Percentiles rank a stretch among this genome's conserved stretches.
These are phyloP conservation scores for Sciurus carolinensis DNA, from an alignment of 2,797 vertebrate species.

Conservation along the genomic window DNA sequence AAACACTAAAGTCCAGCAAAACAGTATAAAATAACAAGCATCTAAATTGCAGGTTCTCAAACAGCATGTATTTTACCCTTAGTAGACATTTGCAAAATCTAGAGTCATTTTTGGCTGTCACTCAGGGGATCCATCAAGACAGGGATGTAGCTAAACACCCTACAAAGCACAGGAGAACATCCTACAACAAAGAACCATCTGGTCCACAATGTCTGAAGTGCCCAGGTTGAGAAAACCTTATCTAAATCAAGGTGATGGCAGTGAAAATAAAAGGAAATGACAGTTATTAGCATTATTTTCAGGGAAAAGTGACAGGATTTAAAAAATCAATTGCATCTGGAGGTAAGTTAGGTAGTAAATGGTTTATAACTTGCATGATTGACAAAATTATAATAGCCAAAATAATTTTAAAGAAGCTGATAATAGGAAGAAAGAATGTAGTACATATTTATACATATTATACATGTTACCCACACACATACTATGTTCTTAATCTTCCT, in stretches of 20 bases:
- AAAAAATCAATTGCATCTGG: neutral
- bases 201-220: neutral
- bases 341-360: neutral
- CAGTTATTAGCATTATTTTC: neutral
- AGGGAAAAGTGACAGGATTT: neutral
- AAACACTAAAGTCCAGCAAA: neutral
- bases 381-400: conserved; percentile 46
- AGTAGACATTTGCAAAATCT: neutral
- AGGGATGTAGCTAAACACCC: neutral
- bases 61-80: neutral
- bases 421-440: neutral
- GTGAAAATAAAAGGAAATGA: conserved; percentile 46
- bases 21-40: neutral
- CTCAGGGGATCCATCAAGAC: neutral
- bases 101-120: neutral
- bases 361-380: neutral
- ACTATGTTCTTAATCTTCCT: neutral
- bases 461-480: no score
- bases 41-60: neutral
- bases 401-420: neutral
- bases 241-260: neutral
- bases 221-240: neutral
- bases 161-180: neutral
- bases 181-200: neutral
- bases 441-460: neutral